Conservation (phyloP, 1,140 invertebrate genomes). For the Ylistrum balloti region DNA sequence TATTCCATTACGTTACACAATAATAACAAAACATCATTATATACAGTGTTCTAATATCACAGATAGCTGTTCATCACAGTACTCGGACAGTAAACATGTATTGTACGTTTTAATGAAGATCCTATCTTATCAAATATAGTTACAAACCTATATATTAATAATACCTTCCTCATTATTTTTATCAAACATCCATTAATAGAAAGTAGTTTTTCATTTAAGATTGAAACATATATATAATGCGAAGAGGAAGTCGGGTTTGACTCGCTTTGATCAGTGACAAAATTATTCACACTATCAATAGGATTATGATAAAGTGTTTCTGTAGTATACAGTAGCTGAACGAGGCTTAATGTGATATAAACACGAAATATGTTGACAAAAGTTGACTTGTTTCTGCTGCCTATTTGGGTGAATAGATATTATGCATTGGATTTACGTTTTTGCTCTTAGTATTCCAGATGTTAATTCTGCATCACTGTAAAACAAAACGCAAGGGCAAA, state of each 20-base stretch:
- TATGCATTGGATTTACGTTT: background rate
- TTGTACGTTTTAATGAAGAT: background rate
- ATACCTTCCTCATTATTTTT: too few relatives aligned
- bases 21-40: background rate
- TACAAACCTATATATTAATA: too few relatives aligned
- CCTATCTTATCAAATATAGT: background rate
- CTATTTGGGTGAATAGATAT: background rate
- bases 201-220: background rate
- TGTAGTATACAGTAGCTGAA: too few relatives aligned
- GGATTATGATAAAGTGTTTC: too few relatives aligned
- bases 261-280: too few relatives aligned
- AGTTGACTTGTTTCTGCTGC: background rate
- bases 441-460: background rate
- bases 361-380: background rate
- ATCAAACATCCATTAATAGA: too few relatives aligned
- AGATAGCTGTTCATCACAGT: background rate
- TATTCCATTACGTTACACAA: background rate
- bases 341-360: too few relatives aligned
- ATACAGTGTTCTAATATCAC: background rate
- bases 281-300: too few relatives aligned
- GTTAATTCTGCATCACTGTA: background rate
- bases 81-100: background rate
- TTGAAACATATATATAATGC: background rate
- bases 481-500: background rate
- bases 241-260: too few relatives aligned